These are phyloP conservation scores for Drosophila elegans DNA, from an alignment of 1,140 invertebrate species.

Conservation along the genomic window DNA sequence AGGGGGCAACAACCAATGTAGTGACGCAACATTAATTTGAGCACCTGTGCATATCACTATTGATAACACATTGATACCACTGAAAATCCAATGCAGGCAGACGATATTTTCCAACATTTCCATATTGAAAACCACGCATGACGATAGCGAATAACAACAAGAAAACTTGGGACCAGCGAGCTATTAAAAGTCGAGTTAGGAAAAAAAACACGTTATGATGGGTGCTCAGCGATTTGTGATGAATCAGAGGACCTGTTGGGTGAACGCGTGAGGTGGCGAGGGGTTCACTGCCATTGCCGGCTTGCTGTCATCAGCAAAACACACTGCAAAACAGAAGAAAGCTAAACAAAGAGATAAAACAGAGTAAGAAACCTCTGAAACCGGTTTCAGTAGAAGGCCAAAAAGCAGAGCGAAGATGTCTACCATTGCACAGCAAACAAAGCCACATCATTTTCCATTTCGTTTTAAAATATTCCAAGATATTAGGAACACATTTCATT, in stretches of 20 bases:
- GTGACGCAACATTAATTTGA: slow-evolving; percentile 21
- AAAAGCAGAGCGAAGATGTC: slow-evolving; percentile 42
- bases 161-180: slow-evolving; percentile 1
- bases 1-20: slow-evolving; percentile 19
- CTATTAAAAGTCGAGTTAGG: slow-evolving; percentile 8
- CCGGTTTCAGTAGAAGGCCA: slow-evolving; percentile 77
- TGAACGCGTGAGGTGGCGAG: slow-evolving; percentile 3
- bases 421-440: slow-evolving; percentile 20
- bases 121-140: slow-evolving; percentile 18
- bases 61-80: slow-evolving; percentile 22
- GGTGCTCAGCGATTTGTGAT: slow-evolving; percentile 43
- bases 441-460: neutral
- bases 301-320: slow-evolving; percentile 73
- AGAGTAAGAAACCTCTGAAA: slow-evolving; percentile 73
- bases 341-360: slow-evolving; percentile 69
- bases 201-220: slow-evolving; percentile 21
- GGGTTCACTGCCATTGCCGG: slow-evolving; percentile 41
- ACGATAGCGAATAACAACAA: slow-evolving; percentile 21
- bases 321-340: slow-evolving; percentile 72
- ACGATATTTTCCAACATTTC: slow-evolving; percentile 14
- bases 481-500: too few relatives aligned
- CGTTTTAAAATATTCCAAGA: neutral
- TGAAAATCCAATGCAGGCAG: slow-evolving; percentile 12
- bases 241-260: slow-evolving; percentile 48
- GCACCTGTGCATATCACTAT: slow-evolving; percentile 14